Conservation (phyloP, 2,888 invertebrate species). For the Tolmerus cingulatus region DNA sequence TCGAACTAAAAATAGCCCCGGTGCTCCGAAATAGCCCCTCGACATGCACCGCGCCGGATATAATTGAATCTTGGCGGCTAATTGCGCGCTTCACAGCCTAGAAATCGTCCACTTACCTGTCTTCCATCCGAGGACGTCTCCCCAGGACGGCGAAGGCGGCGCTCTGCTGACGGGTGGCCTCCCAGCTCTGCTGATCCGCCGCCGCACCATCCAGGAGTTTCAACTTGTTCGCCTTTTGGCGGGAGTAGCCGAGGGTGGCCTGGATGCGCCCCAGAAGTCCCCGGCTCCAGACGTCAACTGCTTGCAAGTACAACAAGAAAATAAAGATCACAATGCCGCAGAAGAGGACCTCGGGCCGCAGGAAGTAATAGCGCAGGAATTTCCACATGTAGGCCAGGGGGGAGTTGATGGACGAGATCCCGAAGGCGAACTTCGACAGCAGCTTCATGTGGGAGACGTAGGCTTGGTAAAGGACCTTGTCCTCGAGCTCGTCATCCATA, state of each 20-base stretch:
- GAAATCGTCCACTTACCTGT: constrained; percentile 66
- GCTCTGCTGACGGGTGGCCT: constrained; percentile 76
- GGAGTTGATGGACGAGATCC: constrained; percentile 76
- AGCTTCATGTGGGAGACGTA: constrained; percentile 87
- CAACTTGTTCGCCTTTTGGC: constrained; percentile 55
- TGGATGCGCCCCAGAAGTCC: constrained; percentile 69
- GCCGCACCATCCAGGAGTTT: constrained; percentile 54
- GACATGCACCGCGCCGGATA: not conserved
- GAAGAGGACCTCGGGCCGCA: constrained; percentile 81
- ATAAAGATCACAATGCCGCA: constrained; percentile 75
- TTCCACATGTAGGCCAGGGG: constrained; percentile 80
- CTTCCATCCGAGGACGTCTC: constrained; percentile 91
- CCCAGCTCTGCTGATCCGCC: constrained; percentile 74
- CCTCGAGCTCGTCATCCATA: constrained; percentile 94
- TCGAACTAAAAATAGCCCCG: not conserved
- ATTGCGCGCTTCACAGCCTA: not conserved
- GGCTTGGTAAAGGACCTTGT: constrained; percentile 86
- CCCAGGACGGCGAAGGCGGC: constrained; percentile 93
- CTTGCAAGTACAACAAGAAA: constrained; percentile 82
- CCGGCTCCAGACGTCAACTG: constrained; percentile 83
- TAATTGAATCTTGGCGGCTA: constrained; percentile 17
- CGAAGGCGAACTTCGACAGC: constrained; percentile 80
- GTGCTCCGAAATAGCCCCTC: not conserved
- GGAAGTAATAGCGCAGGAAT: constrained; percentile 77
- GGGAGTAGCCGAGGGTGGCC: constrained; percentile 57